Percentiles rank a stretch among this genome's conserved stretches.
Evolutionary conservation across 1,140 invertebrate genomes (phyloP).

Genomic region (Coptotermes formosanus): DNA sequence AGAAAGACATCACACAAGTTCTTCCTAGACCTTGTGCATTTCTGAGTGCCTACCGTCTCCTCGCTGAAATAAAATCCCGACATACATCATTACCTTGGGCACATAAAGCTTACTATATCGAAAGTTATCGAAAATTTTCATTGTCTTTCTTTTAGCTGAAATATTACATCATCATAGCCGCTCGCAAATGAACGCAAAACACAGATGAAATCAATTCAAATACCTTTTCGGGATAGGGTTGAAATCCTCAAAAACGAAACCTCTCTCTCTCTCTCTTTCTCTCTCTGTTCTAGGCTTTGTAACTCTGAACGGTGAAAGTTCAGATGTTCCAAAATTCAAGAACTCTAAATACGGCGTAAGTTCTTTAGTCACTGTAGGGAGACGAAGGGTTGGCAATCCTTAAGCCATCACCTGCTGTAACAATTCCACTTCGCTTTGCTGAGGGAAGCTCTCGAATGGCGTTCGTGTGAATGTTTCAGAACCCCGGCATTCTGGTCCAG

Average conservation of each 20-base stretch:
- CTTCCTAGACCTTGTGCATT: too few species aligned
- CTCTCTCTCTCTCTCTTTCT: not conserved
- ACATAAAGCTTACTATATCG: too few species aligned
- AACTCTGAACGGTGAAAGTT: not conserved
- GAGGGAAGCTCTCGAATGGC: not conserved
- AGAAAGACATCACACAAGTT: too few species aligned
- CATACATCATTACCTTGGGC: too few species aligned
- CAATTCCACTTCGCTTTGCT: not conserved
- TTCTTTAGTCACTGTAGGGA: not conserved
- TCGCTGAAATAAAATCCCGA: too few species aligned
- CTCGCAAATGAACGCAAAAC: too few species aligned
- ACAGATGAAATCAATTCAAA: not conserved
- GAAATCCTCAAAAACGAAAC: not conserved
- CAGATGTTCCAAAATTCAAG: not conserved
- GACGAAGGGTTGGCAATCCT: not conserved
- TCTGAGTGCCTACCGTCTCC: too few species aligned
- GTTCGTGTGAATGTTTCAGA: slow-evolving; percentile 7
- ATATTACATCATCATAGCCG: too few species aligned
- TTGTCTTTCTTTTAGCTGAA: too few species aligned
- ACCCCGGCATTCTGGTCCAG: not conserved
- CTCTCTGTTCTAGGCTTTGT: not conserved
- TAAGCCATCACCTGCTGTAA: not conserved
- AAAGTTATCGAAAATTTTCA: too few species aligned
- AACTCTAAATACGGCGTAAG: not conserved
- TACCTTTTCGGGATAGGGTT: not conserved